Base-by-base conservation (phyloP, 2,888 invertebrate species). In the Ischnura elegans region DNA sequence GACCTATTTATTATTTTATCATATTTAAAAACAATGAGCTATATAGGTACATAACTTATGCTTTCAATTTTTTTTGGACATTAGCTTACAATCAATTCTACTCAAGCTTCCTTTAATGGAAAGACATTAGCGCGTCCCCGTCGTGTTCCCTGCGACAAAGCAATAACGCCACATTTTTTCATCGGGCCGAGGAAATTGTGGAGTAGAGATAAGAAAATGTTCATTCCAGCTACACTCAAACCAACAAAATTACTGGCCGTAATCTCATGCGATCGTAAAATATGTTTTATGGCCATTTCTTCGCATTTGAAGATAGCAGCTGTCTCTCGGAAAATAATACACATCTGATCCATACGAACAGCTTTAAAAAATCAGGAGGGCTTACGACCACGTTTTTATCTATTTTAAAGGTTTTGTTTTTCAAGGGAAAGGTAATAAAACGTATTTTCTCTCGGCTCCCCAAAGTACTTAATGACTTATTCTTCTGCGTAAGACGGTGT, bases 261-360 rank as follows among this genome's bases (percentile, higher is more conserved):
- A 36, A 76, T 76, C 76, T 76, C 29, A 76, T 76, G 76, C 76
- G 36, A 76, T 76, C 76, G 76, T 76, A 76, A 76, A 76, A 36
- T 36, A 76, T 36, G 76, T 76, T 76, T 76, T 76, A 76, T 36
- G 76, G 36, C 36, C 76, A 36, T 76, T 76, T 36, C 36, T 76
- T 36, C 36, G 29, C 36, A 76, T 76, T 76, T 76, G 16, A 61
- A 61, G 76, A 76, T 36, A 76, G 76, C 76, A 76, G 76, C 76
- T 76, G 76, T 25, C 76, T 76, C 13, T 4, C 13, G 76, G 8
- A 36, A 76, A 6, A 76, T 36, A 36, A 76, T 36, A 36, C 0
- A 5, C 13, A 36, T 36, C 76, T 36, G 76, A 76, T 76, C 76
- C 76, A 36, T 76, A 16, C 76, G 16, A 36, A 76, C 16, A 13